Conservation (phyloP, 1,140 invertebrate species). For the Megalonaias nervosa region DNA sequence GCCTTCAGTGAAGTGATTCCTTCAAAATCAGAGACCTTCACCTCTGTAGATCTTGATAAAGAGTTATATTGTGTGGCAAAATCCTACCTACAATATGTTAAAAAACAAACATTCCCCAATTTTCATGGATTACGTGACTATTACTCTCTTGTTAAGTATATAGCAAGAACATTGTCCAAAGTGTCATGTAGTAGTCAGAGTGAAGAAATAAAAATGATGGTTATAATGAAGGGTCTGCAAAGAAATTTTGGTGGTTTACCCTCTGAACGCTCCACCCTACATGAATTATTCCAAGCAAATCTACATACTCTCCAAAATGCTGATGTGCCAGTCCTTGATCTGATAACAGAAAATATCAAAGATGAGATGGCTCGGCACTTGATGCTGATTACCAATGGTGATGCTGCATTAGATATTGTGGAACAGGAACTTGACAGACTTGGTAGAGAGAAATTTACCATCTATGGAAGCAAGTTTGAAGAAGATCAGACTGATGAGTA, state of each 20-base stretch:
- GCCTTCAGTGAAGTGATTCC: neutral
- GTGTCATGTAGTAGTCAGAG: neutral
- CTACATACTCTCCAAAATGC: neutral
- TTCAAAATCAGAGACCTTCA: neutral
- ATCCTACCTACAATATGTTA: conserved; percentile 41
- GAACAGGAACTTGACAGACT: conserved; percentile 31
- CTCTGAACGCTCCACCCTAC: conserved; percentile 25
- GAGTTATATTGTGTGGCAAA: conserved; percentile 34
- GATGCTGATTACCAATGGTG: conserved; percentile 48
- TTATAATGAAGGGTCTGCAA: conserved; percentile 36
- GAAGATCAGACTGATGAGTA: conserved; percentile 58
- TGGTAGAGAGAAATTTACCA: conserved; percentile 29
- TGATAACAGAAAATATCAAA: conserved; percentile 44
- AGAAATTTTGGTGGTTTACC: conserved; percentile 58
- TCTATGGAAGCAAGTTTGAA: conserved; percentile 58
- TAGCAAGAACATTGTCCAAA: conserved; percentile 26
- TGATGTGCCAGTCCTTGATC: conserved; percentile 24
- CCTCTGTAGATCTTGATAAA: neutral
- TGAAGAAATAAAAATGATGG: neutral
- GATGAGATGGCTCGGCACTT: conserved; percentile 46
- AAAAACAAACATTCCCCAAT: conserved; percentile 40
- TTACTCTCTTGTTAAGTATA: conserved; percentile 58
- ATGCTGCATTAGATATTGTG: conserved; percentile 45
- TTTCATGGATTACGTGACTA: conserved; percentile 61
- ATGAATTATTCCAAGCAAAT: conserved; percentile 22